These are phyloP conservation scores for Lepilemur septentrionalis DNA, from an alignment of 2,797 vertebrate genomes.

Conservation along the genomic window DNA sequence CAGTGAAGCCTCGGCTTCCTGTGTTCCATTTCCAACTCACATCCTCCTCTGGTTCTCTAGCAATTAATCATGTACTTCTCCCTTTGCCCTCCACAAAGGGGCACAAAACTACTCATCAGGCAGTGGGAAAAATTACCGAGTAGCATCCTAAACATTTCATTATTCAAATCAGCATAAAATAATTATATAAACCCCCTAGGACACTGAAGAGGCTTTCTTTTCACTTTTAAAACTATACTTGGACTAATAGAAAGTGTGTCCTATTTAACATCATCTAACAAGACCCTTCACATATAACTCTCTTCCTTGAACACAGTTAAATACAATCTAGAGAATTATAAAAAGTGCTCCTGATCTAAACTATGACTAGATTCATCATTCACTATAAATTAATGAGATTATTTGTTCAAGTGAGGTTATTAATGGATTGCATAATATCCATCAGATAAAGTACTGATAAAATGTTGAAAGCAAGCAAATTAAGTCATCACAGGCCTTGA, in stretches of 20 bases:
- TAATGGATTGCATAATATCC: conserved; percentile 74
- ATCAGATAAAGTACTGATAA: conserved; percentile 60
- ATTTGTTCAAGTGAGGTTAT: conserved; percentile 69
- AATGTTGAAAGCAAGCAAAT: conserved; percentile 70
- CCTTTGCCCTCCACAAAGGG: background rate
- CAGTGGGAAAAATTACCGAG: background rate
- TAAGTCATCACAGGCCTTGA: conserved; percentile 33
- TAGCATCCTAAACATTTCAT: conserved; percentile 36
- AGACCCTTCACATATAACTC: background rate
- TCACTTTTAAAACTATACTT: conserved; percentile 58
- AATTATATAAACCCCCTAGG: background rate
- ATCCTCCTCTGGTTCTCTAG: background rate
- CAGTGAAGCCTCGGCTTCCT: background rate
- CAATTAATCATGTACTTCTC: background rate
- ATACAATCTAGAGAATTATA: conserved; percentile 53
- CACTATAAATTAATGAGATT: conserved; percentile 72
- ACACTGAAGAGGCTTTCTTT: conserved; percentile 28
- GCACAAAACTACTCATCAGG: background rate
- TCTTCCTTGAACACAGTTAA: conserved; percentile 37
- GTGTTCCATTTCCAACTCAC: background rate
- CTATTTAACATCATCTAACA: conserved; percentile 50
- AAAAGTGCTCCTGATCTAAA: conserved; percentile 60
- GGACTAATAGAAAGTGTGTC: conserved; percentile 59
- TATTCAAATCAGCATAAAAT: conserved; percentile 39
- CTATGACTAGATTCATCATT: conserved; percentile 61